These are phyloP conservation scores for Perodicticus potto DNA, from an alignment of 2,797 vertebrate species.

Conservation along the genomic window DNA sequence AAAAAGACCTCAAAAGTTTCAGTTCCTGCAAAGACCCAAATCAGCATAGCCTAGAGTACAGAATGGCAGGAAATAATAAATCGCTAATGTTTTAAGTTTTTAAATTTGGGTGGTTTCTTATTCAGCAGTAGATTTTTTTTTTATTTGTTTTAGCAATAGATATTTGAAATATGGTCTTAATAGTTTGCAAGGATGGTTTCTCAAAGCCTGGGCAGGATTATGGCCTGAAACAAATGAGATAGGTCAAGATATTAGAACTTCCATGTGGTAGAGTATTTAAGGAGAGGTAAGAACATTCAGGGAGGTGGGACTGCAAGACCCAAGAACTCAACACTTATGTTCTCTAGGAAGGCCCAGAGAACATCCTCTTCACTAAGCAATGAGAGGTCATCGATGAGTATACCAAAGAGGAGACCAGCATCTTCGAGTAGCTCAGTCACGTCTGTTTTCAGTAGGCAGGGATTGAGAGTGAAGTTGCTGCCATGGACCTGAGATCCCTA, in stretches of 20 bases:
- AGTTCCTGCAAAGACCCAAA: neutral
- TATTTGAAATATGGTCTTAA: neutral
- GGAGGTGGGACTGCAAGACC: neutral
- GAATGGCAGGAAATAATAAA: slow-evolving; percentile 33
- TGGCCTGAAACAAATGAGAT: neutral
- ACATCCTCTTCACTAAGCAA: neutral
- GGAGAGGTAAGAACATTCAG: neutral
- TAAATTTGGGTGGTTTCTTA: neutral
- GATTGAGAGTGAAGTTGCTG: neutral
- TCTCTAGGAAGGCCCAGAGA: neutral
- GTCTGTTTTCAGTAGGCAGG: neutral
- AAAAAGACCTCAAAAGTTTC: slow-evolving; percentile 7
- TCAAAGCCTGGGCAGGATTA: neutral
- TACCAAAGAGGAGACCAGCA: neutral
- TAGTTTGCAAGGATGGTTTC: neutral
- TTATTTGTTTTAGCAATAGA: neutral
- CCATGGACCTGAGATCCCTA: neutral
- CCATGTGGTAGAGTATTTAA: neutral
- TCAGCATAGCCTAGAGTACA: neutral
- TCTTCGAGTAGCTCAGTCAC: neutral
- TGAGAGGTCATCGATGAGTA: neutral
- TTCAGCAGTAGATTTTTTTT: neutral
- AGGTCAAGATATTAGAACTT: neutral
- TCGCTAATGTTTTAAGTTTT: neutral
- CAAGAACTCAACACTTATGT: neutral